Evolutionary conservation across 1,140 invertebrate genomes (phyloP).

Genomic region (Leptopilina boulardi): DNA sequence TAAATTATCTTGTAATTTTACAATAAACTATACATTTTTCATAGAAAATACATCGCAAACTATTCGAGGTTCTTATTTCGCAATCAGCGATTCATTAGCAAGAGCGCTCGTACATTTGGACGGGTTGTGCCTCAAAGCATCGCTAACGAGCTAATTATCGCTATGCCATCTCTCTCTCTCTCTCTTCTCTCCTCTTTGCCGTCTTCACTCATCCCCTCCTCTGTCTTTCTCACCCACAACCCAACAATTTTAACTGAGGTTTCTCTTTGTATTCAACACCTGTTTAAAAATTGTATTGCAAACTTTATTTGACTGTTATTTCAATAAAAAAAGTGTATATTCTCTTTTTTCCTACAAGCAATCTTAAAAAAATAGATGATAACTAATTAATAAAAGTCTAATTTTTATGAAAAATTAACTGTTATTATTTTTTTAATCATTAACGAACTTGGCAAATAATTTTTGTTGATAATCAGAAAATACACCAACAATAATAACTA

Average conservation of each 20-base stretch:
- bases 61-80: constrained; percentile 23
- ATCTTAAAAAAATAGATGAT: not conserved
- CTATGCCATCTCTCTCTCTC: constrained; percentile 38
- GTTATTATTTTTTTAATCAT: too few species aligned
- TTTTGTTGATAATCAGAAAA: too few species aligned
- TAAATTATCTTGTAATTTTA: not conserved
- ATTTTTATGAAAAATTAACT: too few species aligned
- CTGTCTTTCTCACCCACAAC: not conserved
- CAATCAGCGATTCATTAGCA: constrained; percentile 32
- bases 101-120: constrained; percentile 29
- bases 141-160: constrained; percentile 58
- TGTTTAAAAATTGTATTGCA: not conserved
- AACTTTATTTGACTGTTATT: constrained; percentile 7
- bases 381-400: too few species aligned
- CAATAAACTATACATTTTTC: not conserved
- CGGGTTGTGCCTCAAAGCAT: constrained; percentile 50
- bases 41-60: not conserved
- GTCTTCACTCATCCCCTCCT: constrained; percentile 22
- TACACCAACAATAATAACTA: too few species aligned
- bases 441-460: too few species aligned
- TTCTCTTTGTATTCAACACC: not conserved
- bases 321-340: not conserved
- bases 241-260: constrained; percentile 1
- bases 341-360: not conserved
- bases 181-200: constrained; percentile 38